Percentiles rank a stretch among this genome's conserved stretches.
Conservation (phyloP, 2,113 vertebrate genomes). For the Aptenodytes patagonicus region DNA sequence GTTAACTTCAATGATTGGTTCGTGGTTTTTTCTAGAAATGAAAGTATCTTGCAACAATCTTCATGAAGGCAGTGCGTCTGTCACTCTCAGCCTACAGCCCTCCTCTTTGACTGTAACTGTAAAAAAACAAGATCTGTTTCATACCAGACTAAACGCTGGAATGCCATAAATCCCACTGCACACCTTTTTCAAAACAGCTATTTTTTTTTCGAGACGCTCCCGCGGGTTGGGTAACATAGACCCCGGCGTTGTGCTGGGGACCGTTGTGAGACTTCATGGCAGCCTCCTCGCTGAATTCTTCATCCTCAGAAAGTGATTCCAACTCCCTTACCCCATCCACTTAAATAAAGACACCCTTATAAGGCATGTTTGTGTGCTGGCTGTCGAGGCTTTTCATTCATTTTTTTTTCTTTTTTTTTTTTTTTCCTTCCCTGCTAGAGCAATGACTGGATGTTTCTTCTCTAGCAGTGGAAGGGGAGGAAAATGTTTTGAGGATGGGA, state of each 20-base stretch:
- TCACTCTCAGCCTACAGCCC: neutral
- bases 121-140: neutral
- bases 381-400: conserved; percentile 35
- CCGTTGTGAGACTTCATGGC: neutral
- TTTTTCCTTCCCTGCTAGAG: neutral
- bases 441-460: neutral
- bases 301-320: neutral
- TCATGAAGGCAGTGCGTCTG: fast-evolving
- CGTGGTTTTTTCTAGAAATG: neutral
- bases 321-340: neutral
- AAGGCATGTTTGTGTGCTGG: neutral
- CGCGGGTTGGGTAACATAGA: neutral
- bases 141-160: neutral
- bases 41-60: neutral
- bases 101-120: neutral
- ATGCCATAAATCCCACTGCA: neutral
- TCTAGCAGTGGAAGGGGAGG: neutral
- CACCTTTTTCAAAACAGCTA: neutral
- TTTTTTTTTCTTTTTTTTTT: neutral
- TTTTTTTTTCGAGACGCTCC: neutral
- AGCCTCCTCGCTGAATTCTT: neutral
- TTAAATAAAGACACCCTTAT: neutral
- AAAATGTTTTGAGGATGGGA: neutral
- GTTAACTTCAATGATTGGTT: neutral
- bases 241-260: neutral